Percentiles rank a stretch among this genome's conserved stretches.
Evolutionary conservation across 2,888 invertebrate species (phyloP).

Genomic region (Pharmacophagus antenor): DNA sequence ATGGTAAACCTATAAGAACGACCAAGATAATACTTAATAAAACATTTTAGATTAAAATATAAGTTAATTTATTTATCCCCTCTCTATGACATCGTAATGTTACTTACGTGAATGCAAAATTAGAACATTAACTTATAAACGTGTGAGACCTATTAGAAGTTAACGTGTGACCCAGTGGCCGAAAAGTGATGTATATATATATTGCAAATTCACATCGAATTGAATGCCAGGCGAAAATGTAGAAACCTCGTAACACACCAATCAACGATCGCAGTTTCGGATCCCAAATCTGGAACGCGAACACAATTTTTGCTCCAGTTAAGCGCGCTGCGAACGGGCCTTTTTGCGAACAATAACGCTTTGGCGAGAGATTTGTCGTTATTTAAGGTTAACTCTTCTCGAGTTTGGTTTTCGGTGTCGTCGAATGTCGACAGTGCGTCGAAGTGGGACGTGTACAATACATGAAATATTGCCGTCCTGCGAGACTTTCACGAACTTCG

Average conservation of each 20-base stretch:
- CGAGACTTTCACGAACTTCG: conserved; percentile 78
- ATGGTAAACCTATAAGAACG: not conserved
- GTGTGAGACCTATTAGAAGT: conserved; percentile 25
- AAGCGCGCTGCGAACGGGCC: conserved; percentile 50
- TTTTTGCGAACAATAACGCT: conserved; percentile 57
- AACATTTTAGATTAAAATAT: conserved; percentile 10
- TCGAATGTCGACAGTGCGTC: conserved; percentile 66
- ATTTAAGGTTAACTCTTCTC: conserved; percentile 48
- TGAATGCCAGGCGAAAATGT: conserved; percentile 76
- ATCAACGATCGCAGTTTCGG: conserved; percentile 73
- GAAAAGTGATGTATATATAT: conserved; percentile 62
- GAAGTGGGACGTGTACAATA: conserved; percentile 72
- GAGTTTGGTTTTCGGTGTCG: conserved; percentile 73
- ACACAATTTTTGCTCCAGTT: conserved; percentile 60
- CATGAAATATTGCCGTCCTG: conserved; percentile 71
- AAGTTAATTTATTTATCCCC: conserved; percentile 1
- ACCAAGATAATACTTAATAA: not conserved
- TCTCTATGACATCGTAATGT: conserved; percentile 6
- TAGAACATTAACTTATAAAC: not conserved
- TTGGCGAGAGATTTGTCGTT: conserved; percentile 56
- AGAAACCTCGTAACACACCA: conserved; percentile 72
- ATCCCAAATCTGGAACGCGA: conserved; percentile 72
- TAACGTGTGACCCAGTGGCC: conserved; percentile 66
- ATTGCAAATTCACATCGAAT: conserved; percentile 71
- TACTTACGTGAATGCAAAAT: not conserved